Conservation (phyloP, 92 coral and sea anemone species). For the Galaxea fascicularis region DNA sequence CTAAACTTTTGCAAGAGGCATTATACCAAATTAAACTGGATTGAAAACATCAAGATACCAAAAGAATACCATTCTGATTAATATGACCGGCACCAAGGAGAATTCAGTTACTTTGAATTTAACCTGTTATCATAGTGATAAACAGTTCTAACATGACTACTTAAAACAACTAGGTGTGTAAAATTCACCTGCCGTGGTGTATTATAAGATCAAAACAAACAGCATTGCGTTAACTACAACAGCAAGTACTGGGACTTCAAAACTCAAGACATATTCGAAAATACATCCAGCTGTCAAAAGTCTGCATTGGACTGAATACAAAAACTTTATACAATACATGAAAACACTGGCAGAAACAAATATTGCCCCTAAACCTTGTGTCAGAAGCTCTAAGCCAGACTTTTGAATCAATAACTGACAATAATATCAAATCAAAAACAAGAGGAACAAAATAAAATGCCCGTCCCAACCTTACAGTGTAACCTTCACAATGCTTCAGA, state of each 20-base stretch:
- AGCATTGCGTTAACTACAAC: too few relatives aligned
- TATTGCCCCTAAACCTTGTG: not conserved
- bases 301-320: not conserved
- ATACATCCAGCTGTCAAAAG: not conserved
- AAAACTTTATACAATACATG: not conserved
- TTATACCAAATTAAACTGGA: too few relatives aligned
- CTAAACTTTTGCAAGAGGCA: too few relatives aligned
- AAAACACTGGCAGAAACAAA: not conserved
- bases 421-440: too few relatives aligned
- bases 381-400: too few relatives aligned
- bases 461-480: too few relatives aligned
- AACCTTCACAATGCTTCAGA: too few relatives aligned
- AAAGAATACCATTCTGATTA: not conserved
- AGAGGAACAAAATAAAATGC: too few relatives aligned
- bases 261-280: not conserved
- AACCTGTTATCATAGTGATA: not conserved
- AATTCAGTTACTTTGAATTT: not conserved
- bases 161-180: not conserved
- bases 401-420: too few relatives aligned
- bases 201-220: not conserved
- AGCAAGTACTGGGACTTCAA: too few relatives aligned
- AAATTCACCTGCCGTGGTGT: not conserved
- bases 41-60: not conserved
- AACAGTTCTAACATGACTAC: not conserved
- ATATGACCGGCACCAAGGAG: not conserved